Evolutionary conservation across 2,888 invertebrate species (phyloP).

Genomic region (Tetropium fuscum): DNA sequence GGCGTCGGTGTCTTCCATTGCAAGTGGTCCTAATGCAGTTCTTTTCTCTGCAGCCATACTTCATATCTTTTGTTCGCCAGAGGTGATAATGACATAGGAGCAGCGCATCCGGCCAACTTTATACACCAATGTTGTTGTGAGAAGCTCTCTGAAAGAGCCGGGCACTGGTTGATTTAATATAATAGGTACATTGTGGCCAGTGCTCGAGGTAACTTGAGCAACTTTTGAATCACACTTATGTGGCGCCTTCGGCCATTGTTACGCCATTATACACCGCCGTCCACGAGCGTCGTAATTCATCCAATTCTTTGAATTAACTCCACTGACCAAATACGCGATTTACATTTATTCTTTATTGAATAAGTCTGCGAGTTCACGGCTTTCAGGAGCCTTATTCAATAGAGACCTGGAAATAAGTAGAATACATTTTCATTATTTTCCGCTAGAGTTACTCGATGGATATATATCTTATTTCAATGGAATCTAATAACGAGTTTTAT

Average conservation of each 20-base stretch:
- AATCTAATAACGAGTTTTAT: conserved; percentile 11
- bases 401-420: conserved; percentile 46
- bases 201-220: conserved; percentile 61
- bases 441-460: conserved; percentile 34
- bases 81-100: conserved; percentile 66
- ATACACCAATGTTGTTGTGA: conserved; percentile 59
- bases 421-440: conserved; percentile 50
- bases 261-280: conserved; percentile 10
- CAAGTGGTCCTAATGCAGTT: conserved; percentile 63
- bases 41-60: conserved; percentile 62
- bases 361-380: conserved; percentile 44
- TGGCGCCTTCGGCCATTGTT: conserved; percentile 58
- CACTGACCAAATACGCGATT: conserved; percentile 50
- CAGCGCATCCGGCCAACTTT: conserved; percentile 63
- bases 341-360: conserved; percentile 50
- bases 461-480: conserved; percentile 26
- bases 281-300: conserved; percentile 14
- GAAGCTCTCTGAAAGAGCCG: conserved; percentile 52
- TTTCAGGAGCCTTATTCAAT: conserved; percentile 25
- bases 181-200: conserved; percentile 63
- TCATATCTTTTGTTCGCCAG: conserved; percentile 63
- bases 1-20: conserved; percentile 46
- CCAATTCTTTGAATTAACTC: conserved; percentile 27
- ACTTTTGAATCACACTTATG: conserved; percentile 60
- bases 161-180: conserved; percentile 62